phyloP scores from a whole-genome alignment of 2,888 invertebrate genomes.

The Xestia sexstrigata region DNA sequence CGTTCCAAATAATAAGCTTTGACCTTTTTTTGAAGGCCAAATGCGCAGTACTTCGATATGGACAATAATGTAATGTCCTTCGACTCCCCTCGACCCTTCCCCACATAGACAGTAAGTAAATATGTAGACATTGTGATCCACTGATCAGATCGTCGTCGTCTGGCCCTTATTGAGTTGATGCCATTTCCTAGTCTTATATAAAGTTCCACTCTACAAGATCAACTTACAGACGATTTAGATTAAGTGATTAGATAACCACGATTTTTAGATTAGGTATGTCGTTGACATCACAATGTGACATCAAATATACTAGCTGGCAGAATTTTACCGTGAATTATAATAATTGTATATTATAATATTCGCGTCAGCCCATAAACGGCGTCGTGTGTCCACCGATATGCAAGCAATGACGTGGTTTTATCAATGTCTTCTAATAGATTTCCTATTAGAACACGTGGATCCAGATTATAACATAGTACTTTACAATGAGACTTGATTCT shows the following conservation, averaged over 20 bases:
- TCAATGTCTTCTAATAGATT: background rate
- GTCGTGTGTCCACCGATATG: conserved; percentile 11
- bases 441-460: background rate
- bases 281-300: conserved; percentile 26
- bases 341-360: conserved; percentile 24
- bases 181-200: conserved; percentile 23
- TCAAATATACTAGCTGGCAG: conserved; percentile 14
- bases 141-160: conserved; percentile 1
- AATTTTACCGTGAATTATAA: conserved; percentile 9
- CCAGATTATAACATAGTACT: background rate
- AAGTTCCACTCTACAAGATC: conserved; percentile 29
- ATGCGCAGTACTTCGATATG: conserved; percentile 25
- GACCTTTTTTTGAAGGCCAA: conserved; percentile 40
- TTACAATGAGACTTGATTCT: background rate
- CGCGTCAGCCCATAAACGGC: background rate
- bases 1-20: conserved; percentile 21
- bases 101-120: conserved; percentile 18
- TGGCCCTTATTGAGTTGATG: background rate
- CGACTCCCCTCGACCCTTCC: conserved; percentile 45
- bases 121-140: conserved; percentile 11
- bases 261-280: conserved; percentile 23
- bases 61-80: conserved; percentile 51
- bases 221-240: conserved; percentile 23
- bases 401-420: conserved; percentile 1
- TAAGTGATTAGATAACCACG: conserved; percentile 53